A percentile compares a stretch with the other conserved stretches of the same genome.
Evolutionary conservation across 1,140 invertebrate species (phyloP).

Genomic region (Gryon sp.): DNA sequence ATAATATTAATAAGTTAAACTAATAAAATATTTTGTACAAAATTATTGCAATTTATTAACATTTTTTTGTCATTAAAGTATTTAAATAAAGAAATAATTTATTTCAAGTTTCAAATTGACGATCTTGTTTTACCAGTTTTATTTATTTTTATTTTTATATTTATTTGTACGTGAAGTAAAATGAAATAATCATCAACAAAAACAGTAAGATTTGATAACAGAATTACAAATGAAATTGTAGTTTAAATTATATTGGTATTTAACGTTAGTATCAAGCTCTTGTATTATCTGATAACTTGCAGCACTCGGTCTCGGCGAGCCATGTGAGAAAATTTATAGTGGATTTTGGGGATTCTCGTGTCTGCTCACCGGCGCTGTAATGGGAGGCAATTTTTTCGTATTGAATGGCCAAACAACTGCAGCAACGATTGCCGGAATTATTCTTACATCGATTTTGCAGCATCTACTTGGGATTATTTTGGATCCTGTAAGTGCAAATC

Average conservation of each 20-base stretch:
- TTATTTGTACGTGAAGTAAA: too few relatives aligned
- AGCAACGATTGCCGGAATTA: conserved; percentile 70
- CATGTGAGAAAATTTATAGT: conserved; percentile 68
- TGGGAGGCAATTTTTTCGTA: conserved; percentile 75
- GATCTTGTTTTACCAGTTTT: too few relatives aligned
- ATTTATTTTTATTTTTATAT: too few relatives aligned
- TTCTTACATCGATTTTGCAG: conserved; percentile 74
- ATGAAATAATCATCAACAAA: too few relatives aligned
- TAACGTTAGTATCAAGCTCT: too few relatives aligned
- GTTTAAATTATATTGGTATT: not conserved
- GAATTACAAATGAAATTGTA: not conserved
- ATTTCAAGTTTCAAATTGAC: too few relatives aligned
- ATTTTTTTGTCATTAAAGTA: too few relatives aligned
- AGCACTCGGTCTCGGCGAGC: conserved; percentile 68
- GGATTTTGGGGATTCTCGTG: conserved; percentile 78
- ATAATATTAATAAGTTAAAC: too few relatives aligned
- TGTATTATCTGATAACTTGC: conserved; percentile 32
- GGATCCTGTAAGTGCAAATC: conserved; percentile 28
- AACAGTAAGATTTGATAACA: too few relatives aligned
- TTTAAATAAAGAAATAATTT: too few relatives aligned
- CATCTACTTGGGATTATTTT: conserved; percentile 63
- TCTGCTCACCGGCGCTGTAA: conserved; percentile 71
- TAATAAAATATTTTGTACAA: too few relatives aligned
- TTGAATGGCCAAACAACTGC: conserved; percentile 73
- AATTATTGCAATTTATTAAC: too few relatives aligned